Conservation (phyloP, 1,140 invertebrate species). For the Ruditapes philippinarum region DNA sequence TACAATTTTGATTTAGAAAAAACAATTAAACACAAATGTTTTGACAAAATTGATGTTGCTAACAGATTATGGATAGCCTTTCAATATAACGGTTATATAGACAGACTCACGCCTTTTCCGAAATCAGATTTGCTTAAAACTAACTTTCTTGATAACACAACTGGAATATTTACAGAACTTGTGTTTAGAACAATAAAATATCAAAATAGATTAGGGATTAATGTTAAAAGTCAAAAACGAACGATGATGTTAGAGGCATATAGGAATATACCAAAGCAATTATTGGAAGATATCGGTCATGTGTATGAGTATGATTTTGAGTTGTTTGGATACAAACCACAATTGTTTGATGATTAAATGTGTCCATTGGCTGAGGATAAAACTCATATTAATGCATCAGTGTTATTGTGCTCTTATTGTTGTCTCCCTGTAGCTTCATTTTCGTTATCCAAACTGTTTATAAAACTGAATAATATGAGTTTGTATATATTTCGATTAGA, state of each 20-base stretch:
- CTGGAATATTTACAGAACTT: background rate
- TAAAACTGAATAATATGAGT: no score
- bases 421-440: no score
- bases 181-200: background rate
- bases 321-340: conserved; percentile 47
- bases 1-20: conserved; percentile 48
- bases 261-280: background rate
- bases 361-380: no score
- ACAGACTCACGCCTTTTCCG: background rate
- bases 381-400: no score
- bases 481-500: no score
- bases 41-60: background rate
- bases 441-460: no score
- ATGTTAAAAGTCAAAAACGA: conserved; percentile 3
- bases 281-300: background rate
- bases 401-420: no score
- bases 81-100: conserved; percentile 36
- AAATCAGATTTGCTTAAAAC: background rate
- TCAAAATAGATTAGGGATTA: background rate
- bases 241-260: background rate
- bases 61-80: conserved; percentile 35
- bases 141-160: background rate
- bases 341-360: no score
- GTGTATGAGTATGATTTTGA: conserved; percentile 33
- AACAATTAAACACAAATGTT: background rate